Conservation (phyloP, 2,888 invertebrate genomes). For the Gari tellinella region DNA sequence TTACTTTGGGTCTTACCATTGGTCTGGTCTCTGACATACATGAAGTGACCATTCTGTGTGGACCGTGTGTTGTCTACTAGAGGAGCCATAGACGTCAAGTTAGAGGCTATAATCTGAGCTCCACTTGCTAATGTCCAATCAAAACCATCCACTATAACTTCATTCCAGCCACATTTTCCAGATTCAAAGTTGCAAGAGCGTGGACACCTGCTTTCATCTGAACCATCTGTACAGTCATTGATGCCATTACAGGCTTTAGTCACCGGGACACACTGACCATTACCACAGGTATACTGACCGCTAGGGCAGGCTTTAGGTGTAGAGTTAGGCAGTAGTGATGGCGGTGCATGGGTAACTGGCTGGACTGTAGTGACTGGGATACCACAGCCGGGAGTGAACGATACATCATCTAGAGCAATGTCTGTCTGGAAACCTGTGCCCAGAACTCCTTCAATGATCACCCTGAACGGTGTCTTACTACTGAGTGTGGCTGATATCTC, state of each 20-base stretch:
- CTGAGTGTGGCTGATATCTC: conserved; percentile 53
- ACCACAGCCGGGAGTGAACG: conserved; percentile 79
- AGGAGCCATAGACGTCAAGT: conserved; percentile 66
- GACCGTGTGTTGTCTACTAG: conserved; percentile 66
- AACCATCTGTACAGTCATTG: conserved; percentile 74
- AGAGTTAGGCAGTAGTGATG: conserved; percentile 33
- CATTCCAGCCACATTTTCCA: conserved; percentile 76
- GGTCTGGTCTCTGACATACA: conserved; percentile 71
- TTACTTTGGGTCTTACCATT: conserved; percentile 57
- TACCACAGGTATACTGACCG: conserved; percentile 70
- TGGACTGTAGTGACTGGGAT: conserved; percentile 50
- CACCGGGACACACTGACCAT: conserved; percentile 67
- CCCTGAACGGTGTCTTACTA: conserved; percentile 64
- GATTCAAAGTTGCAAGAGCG: conserved; percentile 80
- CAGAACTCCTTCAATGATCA: conserved; percentile 76
- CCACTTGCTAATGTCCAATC: conserved; percentile 75
- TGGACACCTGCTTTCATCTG: conserved; percentile 76
- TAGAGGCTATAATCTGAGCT: conserved; percentile 46
- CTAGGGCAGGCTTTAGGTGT: conserved; percentile 52
- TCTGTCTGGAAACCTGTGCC: conserved; percentile 75
- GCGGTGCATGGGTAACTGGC: conserved; percentile 40
- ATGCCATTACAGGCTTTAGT: conserved; percentile 74
- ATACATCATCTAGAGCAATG: conserved; percentile 81
- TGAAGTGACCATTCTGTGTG: conserved; percentile 74
- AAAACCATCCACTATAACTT: conserved; percentile 68